A percentile compares a stretch with the other conserved stretches of the same genome.
Conservation (phyloP, 2,888 invertebrate genomes). For the Pinctada fucata region DNA sequence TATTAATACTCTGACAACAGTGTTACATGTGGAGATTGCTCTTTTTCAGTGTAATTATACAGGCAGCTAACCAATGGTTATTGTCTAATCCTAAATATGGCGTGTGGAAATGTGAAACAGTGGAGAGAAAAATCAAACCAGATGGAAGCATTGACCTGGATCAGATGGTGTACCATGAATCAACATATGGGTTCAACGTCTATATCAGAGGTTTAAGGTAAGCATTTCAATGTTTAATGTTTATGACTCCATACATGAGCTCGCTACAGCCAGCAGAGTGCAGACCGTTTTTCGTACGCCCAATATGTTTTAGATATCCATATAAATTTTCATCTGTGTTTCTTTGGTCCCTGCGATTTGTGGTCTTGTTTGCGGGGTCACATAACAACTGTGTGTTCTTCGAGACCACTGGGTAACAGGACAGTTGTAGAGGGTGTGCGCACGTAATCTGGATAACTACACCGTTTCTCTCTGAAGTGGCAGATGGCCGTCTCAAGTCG, state of each 20-base stretch:
- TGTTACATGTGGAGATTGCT: not conserved
- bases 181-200: slow-evolving; percentile 60
- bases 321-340: not conserved
- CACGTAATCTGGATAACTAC: too few relatives aligned
- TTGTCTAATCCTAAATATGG: slow-evolving; percentile 55
- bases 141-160: slow-evolving; percentile 54
- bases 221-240: not conserved
- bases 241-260: not conserved
- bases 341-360: too few relatives aligned
- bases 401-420: too few relatives aligned
- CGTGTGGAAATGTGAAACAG: slow-evolving; percentile 65
- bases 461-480: too few relatives aligned
- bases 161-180: slow-evolving; percentile 55
- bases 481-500: too few relatives aligned
- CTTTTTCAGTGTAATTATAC: slow-evolving; percentile 58
- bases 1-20: too few relatives aligned
- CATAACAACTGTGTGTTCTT: too few relatives aligned
- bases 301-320: not conserved
- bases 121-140: slow-evolving; percentile 54
- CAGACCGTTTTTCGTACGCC: not conserved
- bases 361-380: not conserved
- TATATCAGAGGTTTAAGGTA: slow-evolving; percentile 67
- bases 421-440: too few relatives aligned
- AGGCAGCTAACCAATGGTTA: slow-evolving; percentile 68
- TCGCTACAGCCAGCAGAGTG: too few relatives aligned